A percentile compares a stretch with the other conserved stretches of the same genome.
Evolutionary conservation across 2,888 invertebrate species (phyloP).

Genomic region (Meteorus cinctellus): DNA sequence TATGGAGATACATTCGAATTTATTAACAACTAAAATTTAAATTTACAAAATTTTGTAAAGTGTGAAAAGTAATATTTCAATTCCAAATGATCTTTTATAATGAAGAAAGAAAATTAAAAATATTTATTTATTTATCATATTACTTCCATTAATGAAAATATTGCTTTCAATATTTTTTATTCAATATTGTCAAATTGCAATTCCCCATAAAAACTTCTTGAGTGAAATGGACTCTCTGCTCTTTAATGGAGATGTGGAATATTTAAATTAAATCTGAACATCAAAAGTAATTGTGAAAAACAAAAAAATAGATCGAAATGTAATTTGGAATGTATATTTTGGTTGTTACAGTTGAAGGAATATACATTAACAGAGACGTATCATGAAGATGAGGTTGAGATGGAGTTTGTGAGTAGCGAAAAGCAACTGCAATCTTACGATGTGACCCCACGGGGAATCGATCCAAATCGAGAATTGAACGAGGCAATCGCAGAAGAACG

Average conservation of each 20-base stretch:
- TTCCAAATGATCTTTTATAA: too few species aligned
- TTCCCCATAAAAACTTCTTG: too few species aligned
- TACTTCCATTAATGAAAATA: too few species aligned
- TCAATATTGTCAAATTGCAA: too few species aligned
- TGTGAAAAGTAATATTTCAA: too few species aligned
- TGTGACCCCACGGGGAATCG: slow-evolving; percentile 76
- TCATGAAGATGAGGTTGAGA: slow-evolving; percentile 83
- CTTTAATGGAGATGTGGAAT: not conserved
- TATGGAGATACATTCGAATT: too few species aligned
- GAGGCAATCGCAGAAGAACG: slow-evolving; percentile 88
- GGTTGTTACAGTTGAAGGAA: slow-evolving; percentile 82
- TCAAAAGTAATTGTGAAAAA: not conserved
- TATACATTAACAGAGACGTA: slow-evolving; percentile 91
- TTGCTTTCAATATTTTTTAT: too few species aligned
- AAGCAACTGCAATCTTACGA: slow-evolving; percentile 61
- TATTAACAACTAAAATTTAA: too few species aligned
- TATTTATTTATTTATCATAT: too few species aligned
- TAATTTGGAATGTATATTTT: not conserved
- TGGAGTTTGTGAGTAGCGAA: slow-evolving; percentile 71
- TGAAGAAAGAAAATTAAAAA: too few species aligned
- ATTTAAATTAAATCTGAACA: not conserved
- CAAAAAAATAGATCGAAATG: not conserved
- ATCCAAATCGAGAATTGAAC: slow-evolving; percentile 82
- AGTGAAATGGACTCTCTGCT: too few species aligned
- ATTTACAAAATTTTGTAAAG: too few species aligned